Base-by-base conservation (phyloP, 2,113 vertebrate species). In the Toxostoma redivivum region DNA sequence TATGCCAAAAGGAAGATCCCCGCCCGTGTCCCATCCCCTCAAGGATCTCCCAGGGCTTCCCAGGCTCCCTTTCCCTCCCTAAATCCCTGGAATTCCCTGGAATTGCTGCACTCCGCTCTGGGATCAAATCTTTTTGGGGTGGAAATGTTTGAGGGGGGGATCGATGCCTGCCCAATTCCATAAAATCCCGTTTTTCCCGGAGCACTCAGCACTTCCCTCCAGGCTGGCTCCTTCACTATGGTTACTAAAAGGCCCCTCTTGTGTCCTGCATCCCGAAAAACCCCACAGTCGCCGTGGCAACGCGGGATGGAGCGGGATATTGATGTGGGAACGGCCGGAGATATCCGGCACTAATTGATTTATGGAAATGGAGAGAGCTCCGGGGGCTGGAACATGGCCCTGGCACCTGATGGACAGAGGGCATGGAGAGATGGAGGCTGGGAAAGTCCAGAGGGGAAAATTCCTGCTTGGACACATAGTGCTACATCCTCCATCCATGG, bases 281-380 rank as follows among this genome's bases (percentile, higher is more conserved):
- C 58, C 62, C 44, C 40, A 10, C 21, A 1, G 96, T 98, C 96
- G 54, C 97, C 95, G 96, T 94, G 97, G 97, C 53, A 58, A 98
- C 73, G 15, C 9, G 15, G 89, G 94, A 95, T 60, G 90, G 95
- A 80, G 54, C 37, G 2, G 79, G 97, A 95, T 96, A 95, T 92
- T 80, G 92, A 95, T 76, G 91, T 65, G 86, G 91, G 88, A 82
- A 89, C 78, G 96, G 96, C 97, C 70, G 2, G 88, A 95, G 97
- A 96, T 96, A 92, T 84, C 88, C 56, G 72, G 53, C 37, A 61
- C 77, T 97, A 96, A 98, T 97, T 97, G 97, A 96, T 98, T 98
- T 98, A 96, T 97, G 97, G 97, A 97, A 97, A 98, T 96, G 74
- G 81, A 77, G 72, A 89, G 69, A 79, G 67, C 22, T 96, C 78